Percentiles rank a stretch among this genome's conserved stretches.
These are phyloP conservation scores for Caenorhabditis zanzibari DNA, from an alignment of 2,888 invertebrate species.

Conservation along the genomic window DNA sequence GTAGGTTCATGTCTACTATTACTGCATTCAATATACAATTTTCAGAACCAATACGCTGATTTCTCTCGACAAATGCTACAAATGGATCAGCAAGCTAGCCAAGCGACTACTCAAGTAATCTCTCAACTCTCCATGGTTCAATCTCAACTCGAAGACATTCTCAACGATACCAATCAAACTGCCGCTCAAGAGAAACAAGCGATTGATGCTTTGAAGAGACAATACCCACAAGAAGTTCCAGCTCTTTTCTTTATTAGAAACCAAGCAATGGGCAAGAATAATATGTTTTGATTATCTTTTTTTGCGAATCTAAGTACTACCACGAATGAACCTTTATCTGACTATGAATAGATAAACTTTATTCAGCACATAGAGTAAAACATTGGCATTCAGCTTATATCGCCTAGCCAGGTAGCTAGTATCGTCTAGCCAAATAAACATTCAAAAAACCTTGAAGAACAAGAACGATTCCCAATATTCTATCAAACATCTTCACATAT, in stretches of 20 bases:
- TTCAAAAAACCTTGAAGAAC: neutral
- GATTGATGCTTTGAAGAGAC: slow-evolving; percentile 16
- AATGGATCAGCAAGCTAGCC: slow-evolving; percentile 32
- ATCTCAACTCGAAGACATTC: slow-evolving; percentile 33
- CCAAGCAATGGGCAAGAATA: slow-evolving; percentile 12
- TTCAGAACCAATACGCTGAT: slow-evolving; percentile 42
- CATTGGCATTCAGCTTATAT: too few relatives aligned
- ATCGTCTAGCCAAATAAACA: slow-evolving; percentile 4
- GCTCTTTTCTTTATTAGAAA: slow-evolving; percentile 42
- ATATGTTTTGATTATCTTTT: neutral
- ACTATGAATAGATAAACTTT: neutral
- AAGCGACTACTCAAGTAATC: slow-evolving; percentile 40
- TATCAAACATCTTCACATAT: neutral
- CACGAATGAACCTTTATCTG: neutral
- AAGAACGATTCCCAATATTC: neutral
- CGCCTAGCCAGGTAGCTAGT: too few relatives aligned
- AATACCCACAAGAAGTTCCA: slow-evolving; percentile 47
- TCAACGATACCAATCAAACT: slow-evolving; percentile 32
- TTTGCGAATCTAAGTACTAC: neutral
- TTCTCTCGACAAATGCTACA: slow-evolving; percentile 33
- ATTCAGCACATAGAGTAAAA: neutral
- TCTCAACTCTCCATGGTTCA: slow-evolving; percentile 27
- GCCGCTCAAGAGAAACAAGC: slow-evolving; percentile 36
- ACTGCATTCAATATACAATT: too few relatives aligned
- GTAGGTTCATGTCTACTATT: too few relatives aligned